Base-by-base conservation (phyloP, 2,797 vertebrate species). In the Cephalopachus bancanus region DNA sequence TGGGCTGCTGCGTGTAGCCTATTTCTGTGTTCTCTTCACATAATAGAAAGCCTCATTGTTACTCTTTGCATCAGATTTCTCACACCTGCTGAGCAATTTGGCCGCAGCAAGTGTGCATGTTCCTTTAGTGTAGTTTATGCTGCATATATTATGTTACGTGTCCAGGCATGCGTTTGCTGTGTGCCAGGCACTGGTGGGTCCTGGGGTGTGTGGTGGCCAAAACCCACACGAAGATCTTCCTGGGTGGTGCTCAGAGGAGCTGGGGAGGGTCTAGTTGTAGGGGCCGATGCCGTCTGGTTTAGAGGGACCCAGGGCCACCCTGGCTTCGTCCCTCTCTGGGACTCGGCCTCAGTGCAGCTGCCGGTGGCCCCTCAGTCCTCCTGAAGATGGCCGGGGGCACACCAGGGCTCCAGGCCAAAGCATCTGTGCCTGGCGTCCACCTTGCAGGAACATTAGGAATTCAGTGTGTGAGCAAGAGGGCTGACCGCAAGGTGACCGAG, bases 1-100 rank as follows among this genome's bases (percentile, higher is more conserved):
- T 11, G 0, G 6, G 33, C 79, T 20, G 4, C 7, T 33, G n/a
- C 0, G 0, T 12, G 24, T 4, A 33, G 22, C 62, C 69, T 19
- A 0, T 59, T 78, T 65, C 80, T 83, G 60, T 60, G 67, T 75
- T 62, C 78, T 83, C 49, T 33, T 84, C 24, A 26, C 0, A 2
- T 49, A 17, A 49, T 0, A 1, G 12, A 57, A 64, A 91, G 74
- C 28, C 19, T 80, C 17, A 2, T 37, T 15, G 16, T 91, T 22
- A 1, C 33, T 30, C 67, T 60, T 22, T 26, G 8, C 19, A 5
- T 72, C 24, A 51, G 20, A 4, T 3, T 87, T 78, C 80, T 59
- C 67, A 91, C 79, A 65, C 17, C 51, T 12, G 0, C 7, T 1
- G 7, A 49, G 60, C 53, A n/a, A 17, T 85, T 53, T 19, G 15